These are phyloP conservation scores for Tetramorium simillimum DNA, from an alignment of 1,140 invertebrate genomes.

Conservation along the genomic window DNA sequence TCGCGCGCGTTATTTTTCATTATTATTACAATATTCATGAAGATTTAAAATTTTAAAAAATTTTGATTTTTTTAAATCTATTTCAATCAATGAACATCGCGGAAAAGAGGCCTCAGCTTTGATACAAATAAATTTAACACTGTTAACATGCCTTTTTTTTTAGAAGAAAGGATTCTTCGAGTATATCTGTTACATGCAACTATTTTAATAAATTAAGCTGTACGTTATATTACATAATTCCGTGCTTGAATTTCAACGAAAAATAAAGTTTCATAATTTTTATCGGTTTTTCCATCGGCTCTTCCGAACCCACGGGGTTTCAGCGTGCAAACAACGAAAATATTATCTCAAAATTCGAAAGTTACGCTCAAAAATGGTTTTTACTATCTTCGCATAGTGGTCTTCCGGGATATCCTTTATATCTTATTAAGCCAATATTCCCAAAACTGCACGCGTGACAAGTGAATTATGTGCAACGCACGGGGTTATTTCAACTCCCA, in stretches of 20 bases:
- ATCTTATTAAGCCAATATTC: conserved; percentile 35
- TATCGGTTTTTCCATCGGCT: not conserved
- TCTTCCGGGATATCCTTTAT: not conserved
- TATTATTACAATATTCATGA: no score
- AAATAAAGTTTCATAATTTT: not conserved
- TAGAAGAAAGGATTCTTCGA: not conserved
- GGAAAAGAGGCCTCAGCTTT: no score
- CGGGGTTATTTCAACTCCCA: conserved; percentile 37
- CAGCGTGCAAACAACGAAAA: not conserved
- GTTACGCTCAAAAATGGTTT: not conserved
- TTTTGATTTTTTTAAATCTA: no score
- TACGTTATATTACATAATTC: not conserved
- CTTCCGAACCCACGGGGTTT: not conserved
- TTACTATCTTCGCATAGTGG: not conserved
- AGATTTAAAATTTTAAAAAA: no score
- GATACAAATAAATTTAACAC: no score
- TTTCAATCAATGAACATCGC: no score
- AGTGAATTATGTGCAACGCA: conserved; percentile 19
- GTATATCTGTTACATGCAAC: not conserved
- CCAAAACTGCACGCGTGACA: conserved; percentile 13
- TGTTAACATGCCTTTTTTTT: no score
- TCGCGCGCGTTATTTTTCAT: no score
- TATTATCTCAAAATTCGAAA: conserved; percentile 5
- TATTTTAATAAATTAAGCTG: conserved; percentile 3
- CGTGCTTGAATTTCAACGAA: not conserved